Evolutionary conservation across 2,113 vertebrate species (phyloP).

Genomic region (Sinocyclocheilus rhinocerous): DNA sequence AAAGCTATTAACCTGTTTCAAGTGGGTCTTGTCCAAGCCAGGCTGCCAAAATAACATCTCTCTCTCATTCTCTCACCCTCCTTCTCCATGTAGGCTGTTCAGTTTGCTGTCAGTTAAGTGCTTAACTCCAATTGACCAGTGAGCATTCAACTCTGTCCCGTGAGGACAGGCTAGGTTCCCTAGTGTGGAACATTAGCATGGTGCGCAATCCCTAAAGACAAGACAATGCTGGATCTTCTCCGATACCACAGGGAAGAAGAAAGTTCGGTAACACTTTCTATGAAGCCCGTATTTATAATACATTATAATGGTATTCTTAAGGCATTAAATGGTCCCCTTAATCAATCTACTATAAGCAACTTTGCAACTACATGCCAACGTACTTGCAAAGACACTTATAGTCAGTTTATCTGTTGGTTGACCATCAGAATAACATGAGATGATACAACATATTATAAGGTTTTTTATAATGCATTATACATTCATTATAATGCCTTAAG

Average conservation of each 20-base stretch:
- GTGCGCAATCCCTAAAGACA: background rate
- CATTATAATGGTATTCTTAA: too few relatives aligned
- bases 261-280: too few relatives aligned
- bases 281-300: too few relatives aligned
- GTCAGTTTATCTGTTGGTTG: too few relatives aligned
- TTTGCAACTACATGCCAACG: too few relatives aligned
- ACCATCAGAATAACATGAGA: too few relatives aligned
- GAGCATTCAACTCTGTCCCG: background rate
- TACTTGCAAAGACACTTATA: too few relatives aligned
- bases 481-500: too few relatives aligned
- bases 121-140: constrained; percentile 36
- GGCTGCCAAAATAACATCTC: constrained; percentile 41
- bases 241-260: background rate
- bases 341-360: too few relatives aligned
- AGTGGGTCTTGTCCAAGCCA: constrained; percentile 47
- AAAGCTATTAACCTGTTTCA: constrained; percentile 55
- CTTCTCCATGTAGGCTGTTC: constrained; percentile 1
- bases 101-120: constrained; percentile 27
- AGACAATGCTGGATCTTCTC: constrained; percentile 16
- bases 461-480: too few relatives aligned
- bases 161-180: constrained; percentile 18
- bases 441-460: too few relatives aligned
- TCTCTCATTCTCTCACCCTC: constrained; percentile 4
- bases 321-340: too few relatives aligned
- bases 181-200: constrained; percentile 14